These are phyloP conservation scores for Meta bourneti DNA, from an alignment of 2,888 invertebrate species.

Conservation along the genomic window DNA sequence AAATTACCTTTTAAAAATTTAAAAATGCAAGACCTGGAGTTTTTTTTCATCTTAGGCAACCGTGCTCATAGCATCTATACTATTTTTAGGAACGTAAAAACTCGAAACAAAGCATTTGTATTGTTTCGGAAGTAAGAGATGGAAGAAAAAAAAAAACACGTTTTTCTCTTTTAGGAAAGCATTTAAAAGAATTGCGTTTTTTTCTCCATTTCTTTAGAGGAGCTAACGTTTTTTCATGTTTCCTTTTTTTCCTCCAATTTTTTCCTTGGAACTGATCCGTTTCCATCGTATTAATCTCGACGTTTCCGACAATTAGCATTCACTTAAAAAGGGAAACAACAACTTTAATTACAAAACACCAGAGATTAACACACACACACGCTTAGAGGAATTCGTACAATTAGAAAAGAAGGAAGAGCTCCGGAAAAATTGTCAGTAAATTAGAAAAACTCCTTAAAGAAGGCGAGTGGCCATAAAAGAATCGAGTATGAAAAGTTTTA, in stretches of 20 bases:
- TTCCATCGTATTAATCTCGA: conserved; percentile 39
- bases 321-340: conserved; percentile 57
- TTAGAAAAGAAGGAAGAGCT: conserved; percentile 31
- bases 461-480: conserved; percentile 10
- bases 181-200: not conserved
- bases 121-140: not conserved
- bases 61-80: too few relatives aligned
- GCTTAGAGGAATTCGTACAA: conserved; percentile 45
- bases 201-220: not conserved
- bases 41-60: too few relatives aligned
- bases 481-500: not conserved
- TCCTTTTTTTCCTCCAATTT: not conserved
- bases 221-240: not conserved
- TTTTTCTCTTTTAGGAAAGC: not conserved
- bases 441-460: not conserved
- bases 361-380: conserved; percentile 45
- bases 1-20: too few relatives aligned
- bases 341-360: conserved; percentile 63
- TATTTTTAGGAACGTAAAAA: too few relatives aligned
- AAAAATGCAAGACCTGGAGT: too few relatives aligned
- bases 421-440: not conserved
- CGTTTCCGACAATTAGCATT: conserved; percentile 53
- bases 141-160: not conserved
- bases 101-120: not conserved
- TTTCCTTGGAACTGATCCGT: conserved; percentile 15